Evolutionary conservation across 2,888 invertebrate genomes (phyloP).

Genomic region (Rhingia rostrata): DNA sequence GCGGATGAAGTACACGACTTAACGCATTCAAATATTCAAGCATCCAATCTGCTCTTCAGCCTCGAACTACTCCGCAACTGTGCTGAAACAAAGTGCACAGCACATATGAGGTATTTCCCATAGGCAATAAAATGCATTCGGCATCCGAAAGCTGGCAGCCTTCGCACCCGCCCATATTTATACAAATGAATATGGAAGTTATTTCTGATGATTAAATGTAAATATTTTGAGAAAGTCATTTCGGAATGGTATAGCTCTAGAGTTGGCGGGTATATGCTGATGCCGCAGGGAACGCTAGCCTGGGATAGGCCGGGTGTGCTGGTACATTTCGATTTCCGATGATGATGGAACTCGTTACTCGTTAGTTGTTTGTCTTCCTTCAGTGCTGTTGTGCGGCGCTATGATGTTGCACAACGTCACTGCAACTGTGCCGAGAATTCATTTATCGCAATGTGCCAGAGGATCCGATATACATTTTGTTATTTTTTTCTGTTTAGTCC

Average conservation of each 20-base stretch:
- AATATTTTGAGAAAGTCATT: slow-evolving; percentile 71
- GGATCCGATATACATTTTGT: background rate
- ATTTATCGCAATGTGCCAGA: slow-evolving; percentile 30
- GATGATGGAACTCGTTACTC: slow-evolving; percentile 36
- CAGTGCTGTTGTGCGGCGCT: slow-evolving; percentile 11
- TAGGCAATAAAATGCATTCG: slow-evolving; percentile 56
- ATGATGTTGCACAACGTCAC: background rate
- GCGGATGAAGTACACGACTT: background rate
- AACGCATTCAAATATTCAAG: slow-evolving; percentile 14
- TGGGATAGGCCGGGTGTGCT: background rate
- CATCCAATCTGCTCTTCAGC: background rate
- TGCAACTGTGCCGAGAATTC: slow-evolving; percentile 14
- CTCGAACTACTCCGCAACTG: background rate
- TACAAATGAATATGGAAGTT: slow-evolving; percentile 62
- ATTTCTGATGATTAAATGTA: slow-evolving; percentile 72
- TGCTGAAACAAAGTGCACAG: slow-evolving; percentile 62
- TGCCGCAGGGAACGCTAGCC: background rate
- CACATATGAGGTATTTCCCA: slow-evolving; percentile 64
- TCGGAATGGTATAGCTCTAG: slow-evolving; percentile 34
- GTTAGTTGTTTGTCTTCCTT: slow-evolving; percentile 48
- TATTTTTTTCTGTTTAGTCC: background rate
- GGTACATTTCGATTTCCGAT: slow-evolving; percentile 45
- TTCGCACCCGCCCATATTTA: slow-evolving; percentile 29
- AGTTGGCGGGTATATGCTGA: slow-evolving; percentile 21
- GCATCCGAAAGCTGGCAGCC: background rate